Evolutionary conservation across 2,888 invertebrate species (phyloP), one percentile per base, ranked within the genome.

Genomic region (Homarus gammarus): DNA sequence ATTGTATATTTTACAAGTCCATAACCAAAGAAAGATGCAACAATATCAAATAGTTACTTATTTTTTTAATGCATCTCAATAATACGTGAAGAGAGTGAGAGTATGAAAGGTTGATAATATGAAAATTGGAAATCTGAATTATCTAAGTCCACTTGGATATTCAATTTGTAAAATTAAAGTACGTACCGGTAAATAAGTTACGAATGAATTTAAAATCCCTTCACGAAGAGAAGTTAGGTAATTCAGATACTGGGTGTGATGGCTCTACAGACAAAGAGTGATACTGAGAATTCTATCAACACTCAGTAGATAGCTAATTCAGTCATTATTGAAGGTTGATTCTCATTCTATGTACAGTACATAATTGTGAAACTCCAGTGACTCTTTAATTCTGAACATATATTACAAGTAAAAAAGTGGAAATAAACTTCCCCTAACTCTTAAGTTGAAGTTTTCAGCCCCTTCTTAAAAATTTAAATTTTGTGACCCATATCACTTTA

Each of bases 1-100:
- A 64, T 64, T 64, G 31, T 64, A 64, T 64, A 64, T 64, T 64
- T 64, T 27, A 64, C 31, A 64, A 64, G 64, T 64, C 64, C 64
- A 27, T 64, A 64, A 64, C 64, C 64, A 64, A 64, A 64, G 64
- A 64, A 27, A 64, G 64, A 64, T 22, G 27, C 6, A 27, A 64
- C 22, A 56, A 2, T 64, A 27, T 64, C 27, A 64, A 27, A 64
- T 27, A 27, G 64, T 3, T 27, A 64, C 6, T 56, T 56, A 56
- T 56, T 2, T 5, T 27, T 64, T 64, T 27, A 64, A 64, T 64
- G 6, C n/a, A 64, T 64, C 10, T 64, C 64, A 64, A 3, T 27
- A 64, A 27, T 27, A 64, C n/a, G 22, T 27, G 22, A 64, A 22
- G 56, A 64, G 64, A 64, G 22, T 64, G 27, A 64, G 64, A 12